Evolutionary conservation across 2,113 vertebrate species (phyloP).

Genomic region (Pachycephala philippinensis): DNA sequence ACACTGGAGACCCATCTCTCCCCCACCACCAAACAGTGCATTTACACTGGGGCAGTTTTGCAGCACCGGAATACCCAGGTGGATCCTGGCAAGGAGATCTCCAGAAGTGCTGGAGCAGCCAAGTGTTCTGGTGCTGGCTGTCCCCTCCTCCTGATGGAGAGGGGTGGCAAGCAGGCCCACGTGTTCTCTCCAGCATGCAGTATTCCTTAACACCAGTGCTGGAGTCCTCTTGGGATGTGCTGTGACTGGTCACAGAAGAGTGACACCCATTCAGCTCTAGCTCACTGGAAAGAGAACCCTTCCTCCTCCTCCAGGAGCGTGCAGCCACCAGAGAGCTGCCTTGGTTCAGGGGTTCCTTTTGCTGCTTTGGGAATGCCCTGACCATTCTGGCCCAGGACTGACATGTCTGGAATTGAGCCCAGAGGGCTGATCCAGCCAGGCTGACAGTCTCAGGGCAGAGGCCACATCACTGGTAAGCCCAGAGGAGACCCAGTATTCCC

Average conservation of each 20-base stretch:
- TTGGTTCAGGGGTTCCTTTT: neutral
- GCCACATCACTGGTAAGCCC: neutral
- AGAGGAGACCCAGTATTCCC: neutral
- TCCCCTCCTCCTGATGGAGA: neutral
- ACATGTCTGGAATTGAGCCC: neutral
- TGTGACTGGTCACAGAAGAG: neutral
- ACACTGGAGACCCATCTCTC: neutral
- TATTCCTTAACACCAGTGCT: neutral
- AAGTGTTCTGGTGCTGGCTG: neutral
- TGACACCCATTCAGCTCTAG: neutral
- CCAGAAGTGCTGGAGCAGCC: neutral
- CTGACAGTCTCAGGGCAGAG: neutral
- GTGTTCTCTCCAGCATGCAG: neutral
- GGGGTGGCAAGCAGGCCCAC: neutral
- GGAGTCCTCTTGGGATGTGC: neutral
- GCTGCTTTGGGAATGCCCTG: neutral
- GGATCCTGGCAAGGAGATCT: neutral
- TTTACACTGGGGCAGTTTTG: neutral
- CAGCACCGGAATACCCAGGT: neutral
- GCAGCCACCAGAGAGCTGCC: neutral
- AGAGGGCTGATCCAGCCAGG: neutral
- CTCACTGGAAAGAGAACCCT: neutral
- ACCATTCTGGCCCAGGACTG: neutral
- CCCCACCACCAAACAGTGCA: neutral
- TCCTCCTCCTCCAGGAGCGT: neutral